A percentile compares a stretch with the other conserved stretches of the same genome.
Evolutionary conservation across 2,797 vertebrate genomes (phyloP).

Genomic region (Benthosema pterotum): DNA sequence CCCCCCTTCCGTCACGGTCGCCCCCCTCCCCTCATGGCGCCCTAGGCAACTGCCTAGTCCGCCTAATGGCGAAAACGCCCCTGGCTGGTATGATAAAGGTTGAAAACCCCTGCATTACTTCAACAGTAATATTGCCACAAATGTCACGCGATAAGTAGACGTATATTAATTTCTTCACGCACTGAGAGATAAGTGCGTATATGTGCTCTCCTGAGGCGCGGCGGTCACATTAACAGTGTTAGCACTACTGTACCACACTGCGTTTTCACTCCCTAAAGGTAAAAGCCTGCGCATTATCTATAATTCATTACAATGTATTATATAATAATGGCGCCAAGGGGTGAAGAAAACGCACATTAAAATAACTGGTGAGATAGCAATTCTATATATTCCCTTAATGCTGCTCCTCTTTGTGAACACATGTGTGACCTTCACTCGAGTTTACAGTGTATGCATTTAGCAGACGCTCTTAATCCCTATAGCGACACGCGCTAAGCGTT

Average conservation of each 20-base stretch:
- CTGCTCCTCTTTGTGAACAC: conserved; percentile 21
- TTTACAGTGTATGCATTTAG: too few species aligned
- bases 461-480: too few species aligned
- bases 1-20: too few species aligned
- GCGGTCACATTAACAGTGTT: conserved; percentile 40
- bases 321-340: conserved; percentile 37
- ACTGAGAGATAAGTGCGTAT: not conserved
- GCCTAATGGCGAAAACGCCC: too few species aligned
- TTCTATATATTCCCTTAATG: not conserved
- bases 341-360: conserved; percentile 29
- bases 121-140: conserved; percentile 48
- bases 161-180: conserved; percentile 34
- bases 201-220: conserved; percentile 23
- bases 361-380: conserved; percentile 13
- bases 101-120: too few species aligned
- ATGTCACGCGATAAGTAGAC: conserved; percentile 54
- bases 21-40: too few species aligned
- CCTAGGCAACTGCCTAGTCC: too few species aligned
- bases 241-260: conserved; percentile 15
- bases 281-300: conserved; percentile 39
- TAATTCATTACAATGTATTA: conserved; percentile 53
- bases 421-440: conserved; percentile 8
- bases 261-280: conserved; percentile 30
- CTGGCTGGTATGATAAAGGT: too few species aligned
- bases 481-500: too few species aligned